Evolutionary conservation across 1,140 invertebrate genomes (phyloP), one percentile per base, ranked within the genome.

Genomic region (Carposina sasakii): DNA sequence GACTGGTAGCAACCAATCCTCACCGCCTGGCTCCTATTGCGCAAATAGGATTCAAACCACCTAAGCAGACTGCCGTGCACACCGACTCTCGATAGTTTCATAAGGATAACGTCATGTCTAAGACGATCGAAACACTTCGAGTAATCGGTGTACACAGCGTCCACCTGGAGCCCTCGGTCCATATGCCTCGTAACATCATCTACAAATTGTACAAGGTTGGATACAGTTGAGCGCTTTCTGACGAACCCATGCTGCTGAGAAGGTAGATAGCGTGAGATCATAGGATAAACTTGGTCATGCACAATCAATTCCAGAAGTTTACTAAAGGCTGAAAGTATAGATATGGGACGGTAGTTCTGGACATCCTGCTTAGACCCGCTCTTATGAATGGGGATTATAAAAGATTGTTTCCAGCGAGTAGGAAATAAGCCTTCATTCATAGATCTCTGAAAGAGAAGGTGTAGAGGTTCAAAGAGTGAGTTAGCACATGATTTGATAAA

Each of bases 111-210:
- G 5, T 30, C 16, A 19, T 55, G 48, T 16, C 15, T 21, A 15
- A 51, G 30, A 3, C 28, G 24, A 23, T 57, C 49, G 24, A 57
- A 57, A 8, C 40, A 40, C 26, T 57, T 52, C 13, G 28, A 19
- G 12, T 52, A 54, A 17, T 57, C 50, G 0, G 36, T 53, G 17
- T 54, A 45, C 8, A 57, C 45, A 1, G 24, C 26, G 20, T 58
- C 46, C 3, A 46, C 40, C n/a, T 39, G 41, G 6, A 12, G 20
- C 3, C 52, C 31, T 0, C 21, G 21, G 6, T 58, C 41, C 19
- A 54, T 37, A 15, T 33, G 31, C 31, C 13, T 5, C 4, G 31
- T 13, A 15, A 33, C 31, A 33, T 10, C 9, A 15, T 33, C 13
- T 33, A 13, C 15, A 13, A 39, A 39, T n/a, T 10, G 5, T 6